Evolutionary conservation across 2,797 vertebrate species (phyloP).

Genomic region (Sebastes iracundus): DNA sequence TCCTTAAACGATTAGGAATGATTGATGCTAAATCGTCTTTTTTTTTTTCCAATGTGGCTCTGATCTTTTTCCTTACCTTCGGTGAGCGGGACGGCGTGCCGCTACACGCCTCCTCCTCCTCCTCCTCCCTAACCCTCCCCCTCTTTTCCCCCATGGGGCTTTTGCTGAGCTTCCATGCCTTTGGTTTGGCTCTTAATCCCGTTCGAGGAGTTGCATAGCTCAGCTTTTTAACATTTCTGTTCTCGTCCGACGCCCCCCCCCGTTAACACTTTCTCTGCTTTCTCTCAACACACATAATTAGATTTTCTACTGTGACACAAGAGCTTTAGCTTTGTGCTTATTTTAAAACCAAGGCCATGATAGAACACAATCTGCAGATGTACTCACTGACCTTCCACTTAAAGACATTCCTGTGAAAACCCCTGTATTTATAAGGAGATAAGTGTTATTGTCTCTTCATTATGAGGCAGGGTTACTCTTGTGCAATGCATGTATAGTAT

Average conservation of each 20-base stretch:
- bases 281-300: constrained; percentile 27
- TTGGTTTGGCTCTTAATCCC: constrained; percentile 53
- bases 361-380: neutral
- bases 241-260: neutral
- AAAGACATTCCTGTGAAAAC: constrained; percentile 19
- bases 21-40: constrained; percentile 56
- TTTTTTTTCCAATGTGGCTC: constrained; percentile 45
- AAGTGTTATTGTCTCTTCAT: neutral
- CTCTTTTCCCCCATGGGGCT: constrained; percentile 41
- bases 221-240: constrained; percentile 64
- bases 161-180: constrained; percentile 48
- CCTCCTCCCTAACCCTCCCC: constrained; percentile 12
- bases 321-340: constrained; percentile 5
- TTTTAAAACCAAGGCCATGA: constrained; percentile 8
- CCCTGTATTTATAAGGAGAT: neutral
- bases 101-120: constrained; percentile 46
- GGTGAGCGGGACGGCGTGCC: constrained; percentile 42
- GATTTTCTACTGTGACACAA: constrained; percentile 36
- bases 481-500: neutral
- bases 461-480: neutral
- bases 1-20: constrained; percentile 60
- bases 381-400: constrained; percentile 8
- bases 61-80: constrained; percentile 40
- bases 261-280: constrained; percentile 10
- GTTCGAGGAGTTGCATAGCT: constrained; percentile 67